phyloP scores from a whole-genome alignment of 2,113 vertebrate species.

The Cyprinodon tularosa region DNA sequence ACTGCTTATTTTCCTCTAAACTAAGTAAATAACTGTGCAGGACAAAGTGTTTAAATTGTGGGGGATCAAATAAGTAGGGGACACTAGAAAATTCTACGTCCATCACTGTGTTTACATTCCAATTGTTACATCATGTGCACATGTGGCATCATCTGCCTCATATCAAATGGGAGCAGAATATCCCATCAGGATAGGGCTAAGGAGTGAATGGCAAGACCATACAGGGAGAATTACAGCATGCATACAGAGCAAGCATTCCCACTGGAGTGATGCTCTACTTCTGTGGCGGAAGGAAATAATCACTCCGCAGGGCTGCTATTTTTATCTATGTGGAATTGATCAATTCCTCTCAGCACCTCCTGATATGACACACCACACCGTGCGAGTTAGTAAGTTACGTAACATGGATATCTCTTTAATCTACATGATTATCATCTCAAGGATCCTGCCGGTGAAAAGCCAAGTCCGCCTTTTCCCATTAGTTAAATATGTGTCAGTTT shows the following conservation, averaged over 20 bases:
- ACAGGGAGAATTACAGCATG: not conserved
- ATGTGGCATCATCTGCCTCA: slow-evolving; percentile 51
- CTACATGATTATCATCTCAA: slow-evolving; percentile 14
- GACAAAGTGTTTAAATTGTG: not conserved
- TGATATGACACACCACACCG: slow-evolving; percentile 14
- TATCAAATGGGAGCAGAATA: slow-evolving; percentile 28
- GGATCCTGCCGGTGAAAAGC: not conserved
- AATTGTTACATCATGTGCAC: slow-evolving; percentile 18
- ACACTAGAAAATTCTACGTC: slow-evolving; percentile 34
- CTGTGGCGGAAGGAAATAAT: slow-evolving; percentile 41
- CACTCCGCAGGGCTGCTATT: slow-evolving; percentile 26
- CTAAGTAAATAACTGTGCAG: not conserved
- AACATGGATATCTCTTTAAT: slow-evolving; percentile 31
- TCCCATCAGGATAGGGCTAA: slow-evolving; percentile 37
- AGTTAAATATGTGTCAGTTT: slow-evolving; percentile 9
- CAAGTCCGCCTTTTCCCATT: not conserved
- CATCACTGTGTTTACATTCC: slow-evolving; percentile 37
- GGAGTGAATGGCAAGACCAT: not conserved
- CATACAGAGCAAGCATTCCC: slow-evolving; percentile 20
- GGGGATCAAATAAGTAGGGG: slow-evolving; percentile 2
- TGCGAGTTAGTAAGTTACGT: slow-evolving; percentile 17
- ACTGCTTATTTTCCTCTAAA: not conserved
- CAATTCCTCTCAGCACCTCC: slow-evolving; percentile 15
- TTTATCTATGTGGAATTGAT: slow-evolving; percentile 36
- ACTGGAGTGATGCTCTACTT: slow-evolving; percentile 34